Base-by-base conservation (phyloP, 2,113 vertebrate genomes). In the Manacus vitellinus region DNA sequence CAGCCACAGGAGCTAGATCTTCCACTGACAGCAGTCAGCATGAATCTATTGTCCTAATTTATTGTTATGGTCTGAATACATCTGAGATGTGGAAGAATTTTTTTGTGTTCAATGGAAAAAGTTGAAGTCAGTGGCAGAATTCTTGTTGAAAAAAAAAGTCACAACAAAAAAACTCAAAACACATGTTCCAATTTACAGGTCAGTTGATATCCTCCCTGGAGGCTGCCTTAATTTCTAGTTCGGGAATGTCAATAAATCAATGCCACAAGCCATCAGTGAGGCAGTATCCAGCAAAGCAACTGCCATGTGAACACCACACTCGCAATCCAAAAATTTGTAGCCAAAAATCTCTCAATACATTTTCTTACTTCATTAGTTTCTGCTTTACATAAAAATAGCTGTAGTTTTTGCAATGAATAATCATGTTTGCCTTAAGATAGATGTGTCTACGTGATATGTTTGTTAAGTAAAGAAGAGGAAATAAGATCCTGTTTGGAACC, bases 171-270 rank as follows among this genome's bases (percentile, higher is more conserved):
- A 85, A 8, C 17, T 72, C 61, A 90, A 91, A 95, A 87, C 94
- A 92, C 78, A 88, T 83, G 85, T 95, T 94, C 88, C 41, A 88
- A 63, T 94, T 96, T 91, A 85, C 52, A 95, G 91, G 77, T 93
- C 94, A 95, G 88, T 74, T 94, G 94, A 95, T 95, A 76, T 68
- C 68, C 77, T 97, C 94, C 93, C 74, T 17, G 75, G 84, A 95
- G 94, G 62, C 71, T 39, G 25, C 70, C 80, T 93, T 92, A 66
- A 62, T 91, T 92, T 95, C 88, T 78, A 71, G 66, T 87, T 77
- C 0, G 7, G 49, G 77, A 44, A 46, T 66, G 85, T 87, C 76
- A 85, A 95, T 94, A 85, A 70, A 82, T 92, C 94, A 95, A 19
- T 82, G 89, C 75, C 94, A 94, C 55, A 59, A 95, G 81, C 62